Percentiles rank a stretch among this genome's conserved stretches.
Evolutionary conservation across 2,113 vertebrate species (phyloP).

Genomic region (Xenopus laevis): DNA sequence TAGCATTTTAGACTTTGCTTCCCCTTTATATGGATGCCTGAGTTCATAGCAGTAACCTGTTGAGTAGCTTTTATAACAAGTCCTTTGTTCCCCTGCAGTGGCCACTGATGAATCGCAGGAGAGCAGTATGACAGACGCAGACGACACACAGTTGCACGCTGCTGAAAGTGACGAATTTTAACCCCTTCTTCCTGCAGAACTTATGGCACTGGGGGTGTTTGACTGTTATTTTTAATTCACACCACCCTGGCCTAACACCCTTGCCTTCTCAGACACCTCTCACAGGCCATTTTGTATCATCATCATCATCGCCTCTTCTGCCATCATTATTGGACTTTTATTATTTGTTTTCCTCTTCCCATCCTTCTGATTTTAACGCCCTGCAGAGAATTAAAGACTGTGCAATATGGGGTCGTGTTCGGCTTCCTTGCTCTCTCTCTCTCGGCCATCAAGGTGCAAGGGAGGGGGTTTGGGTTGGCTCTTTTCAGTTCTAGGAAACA

Average conservation of each 20-base stretch:
- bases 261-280: slow-evolving; percentile 39
- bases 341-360: background rate
- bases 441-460: background rate
- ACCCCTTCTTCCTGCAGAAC: slow-evolving; percentile 52
- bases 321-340: slow-evolving; percentile 10
- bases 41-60: no score
- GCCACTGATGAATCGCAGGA: slow-evolving; percentile 89
- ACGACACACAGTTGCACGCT: slow-evolving; percentile 93
- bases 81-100: slow-evolving; percentile 53
- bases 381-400: slow-evolving; percentile 41
- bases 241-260: slow-evolving; percentile 52
- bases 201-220: slow-evolving; percentile 58
- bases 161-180: slow-evolving; percentile 96
- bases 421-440: slow-evolving; percentile 7
- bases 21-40: no score
- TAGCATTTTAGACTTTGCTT: no score
- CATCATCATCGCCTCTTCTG: slow-evolving; percentile 9
- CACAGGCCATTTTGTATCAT: slow-evolving; percentile 29
- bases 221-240: slow-evolving; percentile 66
- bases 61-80: no score
- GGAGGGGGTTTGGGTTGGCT: background rate
- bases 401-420: slow-evolving; percentile 25
- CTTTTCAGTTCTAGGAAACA: background rate
- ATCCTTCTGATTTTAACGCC: slow-evolving; percentile 18
- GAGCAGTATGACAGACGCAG: slow-evolving; percentile 97